Percentiles rank a stretch among this genome's conserved stretches.
phyloP scores from a whole-genome alignment of 2,797 vertebrate species.

The Coracias cyanogaster region DNA sequence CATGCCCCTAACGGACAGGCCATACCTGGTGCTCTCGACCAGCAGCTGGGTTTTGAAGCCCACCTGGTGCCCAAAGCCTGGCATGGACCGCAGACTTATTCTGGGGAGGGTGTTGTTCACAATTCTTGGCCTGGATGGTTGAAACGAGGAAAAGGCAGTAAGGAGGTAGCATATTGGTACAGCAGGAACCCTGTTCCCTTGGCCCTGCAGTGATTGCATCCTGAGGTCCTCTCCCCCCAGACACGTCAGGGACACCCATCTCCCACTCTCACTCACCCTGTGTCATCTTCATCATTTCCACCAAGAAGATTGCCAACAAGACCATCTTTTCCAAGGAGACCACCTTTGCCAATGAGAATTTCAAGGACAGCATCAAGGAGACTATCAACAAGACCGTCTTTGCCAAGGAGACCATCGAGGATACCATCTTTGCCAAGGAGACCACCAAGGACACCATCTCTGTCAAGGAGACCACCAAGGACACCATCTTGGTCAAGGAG shows the following conservation, averaged over 20 bases:
- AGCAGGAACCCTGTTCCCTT: background rate
- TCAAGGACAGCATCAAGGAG: conserved; percentile 12
- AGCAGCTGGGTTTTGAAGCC: conserved; percentile 72
- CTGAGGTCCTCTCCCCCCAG: background rate
- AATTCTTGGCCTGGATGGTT: conserved; percentile 65
- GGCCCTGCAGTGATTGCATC: accelerated
- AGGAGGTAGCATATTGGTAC: background rate
- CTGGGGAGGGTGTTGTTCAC: conserved; percentile 70
- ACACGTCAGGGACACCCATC: accelerated
- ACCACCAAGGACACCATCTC: background rate
- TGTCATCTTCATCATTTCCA: background rate
- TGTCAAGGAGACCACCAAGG: background rate
- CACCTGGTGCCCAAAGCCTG: conserved; percentile 71
- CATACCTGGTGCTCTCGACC: conserved; percentile 68
- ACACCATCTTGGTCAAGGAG: background rate
- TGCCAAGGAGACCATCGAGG: background rate
- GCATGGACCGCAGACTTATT: conserved; percentile 64
- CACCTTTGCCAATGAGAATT: conserved; percentile 5
- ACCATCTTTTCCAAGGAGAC: conserved; percentile 54
- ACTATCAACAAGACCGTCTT: background rate
- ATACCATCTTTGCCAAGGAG: background rate
- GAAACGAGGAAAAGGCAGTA: background rate
- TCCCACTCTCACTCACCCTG: conserved; percentile 60
- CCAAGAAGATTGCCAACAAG: conserved; percentile 16
- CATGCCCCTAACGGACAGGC: accelerated